Conservation (phyloP, 2,113 vertebrate genomes). For the Tragelaphus strepsiceros region DNA sequence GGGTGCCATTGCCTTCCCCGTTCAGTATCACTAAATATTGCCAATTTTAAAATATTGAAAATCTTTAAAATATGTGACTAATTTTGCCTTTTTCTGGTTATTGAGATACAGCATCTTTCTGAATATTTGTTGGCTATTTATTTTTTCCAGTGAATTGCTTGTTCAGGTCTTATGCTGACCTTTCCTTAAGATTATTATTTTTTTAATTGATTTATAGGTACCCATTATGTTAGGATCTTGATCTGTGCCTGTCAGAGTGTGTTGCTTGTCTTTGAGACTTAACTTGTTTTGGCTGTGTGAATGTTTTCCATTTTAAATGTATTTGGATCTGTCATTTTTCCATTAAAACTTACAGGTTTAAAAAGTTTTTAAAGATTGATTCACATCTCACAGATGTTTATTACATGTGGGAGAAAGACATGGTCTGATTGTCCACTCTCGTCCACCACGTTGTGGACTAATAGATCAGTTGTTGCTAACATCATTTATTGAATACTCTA, state of each 20-base stretch:
- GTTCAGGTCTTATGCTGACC: neutral
- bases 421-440: neutral
- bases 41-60: neutral
- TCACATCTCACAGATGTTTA: neutral
- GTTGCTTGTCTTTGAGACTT: slow-evolving; percentile 9
- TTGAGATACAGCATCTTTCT: neutral
- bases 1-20: too few species aligned
- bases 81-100: slow-evolving; percentile 20
- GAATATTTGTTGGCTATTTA: neutral
- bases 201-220: neutral
- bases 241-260: neutral
- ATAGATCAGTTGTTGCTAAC: neutral
- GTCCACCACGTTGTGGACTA: neutral
- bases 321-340: neutral
- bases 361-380: neutral
- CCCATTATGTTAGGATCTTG: neutral
- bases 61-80: neutral
- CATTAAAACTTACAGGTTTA: neutral
- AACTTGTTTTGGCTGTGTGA: neutral
- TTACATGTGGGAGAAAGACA: neutral
- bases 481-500: neutral
- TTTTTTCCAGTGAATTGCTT: neutral
- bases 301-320: neutral
- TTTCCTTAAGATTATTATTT: neutral
- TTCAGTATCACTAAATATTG: neutral